Evolutionary conservation across 2,113 vertebrate species (phyloP).

Genomic region (Microcebus ravelobensis): DNA sequence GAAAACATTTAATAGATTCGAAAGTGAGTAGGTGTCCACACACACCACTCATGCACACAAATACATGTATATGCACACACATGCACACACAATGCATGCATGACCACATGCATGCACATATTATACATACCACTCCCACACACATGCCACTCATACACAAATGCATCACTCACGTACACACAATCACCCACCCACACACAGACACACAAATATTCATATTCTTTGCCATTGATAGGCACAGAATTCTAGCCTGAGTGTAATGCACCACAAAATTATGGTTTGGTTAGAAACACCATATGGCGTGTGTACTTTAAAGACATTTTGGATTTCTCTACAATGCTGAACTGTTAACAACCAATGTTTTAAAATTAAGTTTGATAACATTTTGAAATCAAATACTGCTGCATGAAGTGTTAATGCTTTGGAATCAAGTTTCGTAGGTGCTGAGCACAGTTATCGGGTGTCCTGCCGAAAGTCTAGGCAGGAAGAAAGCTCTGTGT

Average conservation of each 20-base stretch:
- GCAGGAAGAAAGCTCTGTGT: accelerated
- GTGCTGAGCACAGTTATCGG: no score
- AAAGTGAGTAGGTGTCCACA: not conserved
- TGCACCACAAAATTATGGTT: accelerated
- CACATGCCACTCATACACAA: no score
- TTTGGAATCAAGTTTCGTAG: not conserved
- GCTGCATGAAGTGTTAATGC: accelerated
- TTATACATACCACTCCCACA: not conserved
- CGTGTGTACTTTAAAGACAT: accelerated
- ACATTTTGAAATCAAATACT: not conserved
- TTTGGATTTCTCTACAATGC: not conserved
- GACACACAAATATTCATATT: not conserved
- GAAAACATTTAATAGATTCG: not conserved
- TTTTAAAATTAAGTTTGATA: not conserved
- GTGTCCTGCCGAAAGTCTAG: accelerated
- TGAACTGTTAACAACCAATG: accelerated
- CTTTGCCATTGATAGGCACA: accelerated
- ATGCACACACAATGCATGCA: accelerated
- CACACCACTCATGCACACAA: not conserved
- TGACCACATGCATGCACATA: not conserved
- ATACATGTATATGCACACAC: no score
- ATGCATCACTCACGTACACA: not conserved
- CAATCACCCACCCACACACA: no score
- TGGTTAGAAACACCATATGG: accelerated
- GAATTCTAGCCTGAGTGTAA: no score